Base-by-base conservation (phyloP, 2,888 invertebrate genomes). In the Acleris emargana region DNA sequence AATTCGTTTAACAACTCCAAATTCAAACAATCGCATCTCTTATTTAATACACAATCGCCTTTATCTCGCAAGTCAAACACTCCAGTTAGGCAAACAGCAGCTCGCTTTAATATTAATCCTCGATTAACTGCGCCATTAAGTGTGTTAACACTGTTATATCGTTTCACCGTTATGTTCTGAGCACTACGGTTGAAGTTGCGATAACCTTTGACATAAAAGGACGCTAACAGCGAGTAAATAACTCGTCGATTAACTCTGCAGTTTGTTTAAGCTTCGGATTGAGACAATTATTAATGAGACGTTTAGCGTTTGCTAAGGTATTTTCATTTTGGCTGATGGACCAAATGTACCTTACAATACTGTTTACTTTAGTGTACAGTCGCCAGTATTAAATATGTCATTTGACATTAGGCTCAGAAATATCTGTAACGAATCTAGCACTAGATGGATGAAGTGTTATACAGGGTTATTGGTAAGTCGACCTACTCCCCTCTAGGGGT, bases 101-200 rank as follows among this genome's bases (percentile, higher is more conserved):
- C 42, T 42, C 58, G 64, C 66, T 92, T 91, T 91, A 92, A 88
- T 90, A 91, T 92, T 91, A 89, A 92, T 85, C 81, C 83, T 77
- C 84, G 89, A 91, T 92, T 91, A 91, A 90, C 88, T 82, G 85
- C 88, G 87, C 87, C 91, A 91, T 92, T 91, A 91, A 89, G 87
- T 86, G 89, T 77, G 32, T 32, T 32, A 32, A 32, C 32, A 32
- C 9, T 38, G 38, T 13, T 13, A 38, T 13, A 13, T 38, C 38
- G 38, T 13, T 38, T 1, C 4, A 38, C 13, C 38, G 38, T 4
- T 38, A 13, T 38, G 38, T 13, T 38, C 38, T 38, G 38, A 38
- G 38, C 13, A 38, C 38, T 38, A 38, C 13, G 38, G 38, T 38
- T 38, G 38, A 38, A 38, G 38, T 13, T 38, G 38, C 38, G 38